Base-by-base conservation (phyloP, 2,113 vertebrate species). In the Clinocottus analis region DNA sequence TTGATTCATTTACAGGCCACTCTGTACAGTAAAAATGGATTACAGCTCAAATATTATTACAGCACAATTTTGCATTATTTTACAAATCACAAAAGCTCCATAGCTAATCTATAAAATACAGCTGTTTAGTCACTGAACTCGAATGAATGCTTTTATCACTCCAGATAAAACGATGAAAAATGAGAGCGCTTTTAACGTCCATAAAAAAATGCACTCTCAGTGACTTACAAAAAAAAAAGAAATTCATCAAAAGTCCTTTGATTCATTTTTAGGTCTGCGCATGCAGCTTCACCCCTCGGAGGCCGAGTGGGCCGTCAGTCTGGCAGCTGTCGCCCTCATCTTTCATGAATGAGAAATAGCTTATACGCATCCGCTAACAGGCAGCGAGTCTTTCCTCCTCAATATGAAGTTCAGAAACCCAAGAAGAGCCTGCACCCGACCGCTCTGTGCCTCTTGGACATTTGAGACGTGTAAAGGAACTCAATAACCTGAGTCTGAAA, bases 81-180 rank as follows among this genome's bases (percentile, higher is more conserved):
- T 89, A 93, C 84, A 94, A 90, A 91, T 76, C 43, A 86, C 65
- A 79, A 70, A 76, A 84, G 76, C 85, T 83, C 76, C n/a, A 77
- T 59, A 65, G 74, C 91, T 94, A 94, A 71, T 79, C 92, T 95
- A 93, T 79, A 93, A 91, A 94, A 93, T 88, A 91, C 87, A 90
- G 87, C 85, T 70, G 82, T 90, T 91, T 82, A 90, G 90, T 91
- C 84, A 73, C 70, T 72, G 90, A 89, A 83, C 55, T 85, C 35
- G 47, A 62, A 86, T 69, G 69, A 78, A 73, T 8, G 68, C 8
- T 29, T 85, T 72, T 41, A 39, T 80, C 83, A 41, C 58, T 85
- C 74, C 75, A 35, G 72, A 84, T 49, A 81, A 75, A 77, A 83
- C 16, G 33, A 81, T 73, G 68, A 76, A 83, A 86, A 63, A 81